A percentile compares a stretch with the other conserved stretches of the same genome.
phyloP scores from a whole-genome alignment of 2,113 vertebrate species.

The Eretmochelys imbricata region DNA sequence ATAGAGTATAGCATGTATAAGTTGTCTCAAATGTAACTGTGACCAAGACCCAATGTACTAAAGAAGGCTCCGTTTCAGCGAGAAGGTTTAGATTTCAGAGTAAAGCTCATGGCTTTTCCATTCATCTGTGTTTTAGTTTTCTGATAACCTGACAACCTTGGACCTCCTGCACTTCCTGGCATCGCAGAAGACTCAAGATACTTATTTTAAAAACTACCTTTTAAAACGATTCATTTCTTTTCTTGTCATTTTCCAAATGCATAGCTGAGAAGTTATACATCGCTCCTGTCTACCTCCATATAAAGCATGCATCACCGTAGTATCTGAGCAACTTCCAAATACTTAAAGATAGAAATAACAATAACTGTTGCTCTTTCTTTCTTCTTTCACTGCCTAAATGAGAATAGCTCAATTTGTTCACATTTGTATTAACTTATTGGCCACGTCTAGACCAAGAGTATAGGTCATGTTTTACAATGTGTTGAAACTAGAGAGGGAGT shows the following conservation, averaged over 20 bases:
- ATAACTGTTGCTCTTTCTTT: accelerated
- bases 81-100: constrained; percentile 7
- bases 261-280: background rate
- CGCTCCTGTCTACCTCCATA: background rate
- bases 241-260: background rate
- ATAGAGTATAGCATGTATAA: background rate
- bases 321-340: background rate
- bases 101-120: background rate
- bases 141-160: background rate
- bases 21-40: background rate
- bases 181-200: background rate
- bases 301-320: background rate
- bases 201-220: background rate
- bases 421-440: too few relatives aligned
- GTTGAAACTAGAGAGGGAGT: background rate
- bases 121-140: constrained; percentile 14
- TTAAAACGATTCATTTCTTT: background rate
- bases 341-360: background rate
- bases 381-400: background rate
- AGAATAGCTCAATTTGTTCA: background rate
- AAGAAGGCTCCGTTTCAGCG: background rate
- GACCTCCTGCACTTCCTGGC: background rate
- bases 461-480: background rate
- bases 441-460: too few relatives aligned
- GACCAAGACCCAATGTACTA: background rate